Percentiles rank a stretch among this genome's conserved stretches.
These are phyloP conservation scores for Globodera rostochiensis DNA, from an alignment of 1,140 invertebrate species.

Conservation along the genomic window DNA sequence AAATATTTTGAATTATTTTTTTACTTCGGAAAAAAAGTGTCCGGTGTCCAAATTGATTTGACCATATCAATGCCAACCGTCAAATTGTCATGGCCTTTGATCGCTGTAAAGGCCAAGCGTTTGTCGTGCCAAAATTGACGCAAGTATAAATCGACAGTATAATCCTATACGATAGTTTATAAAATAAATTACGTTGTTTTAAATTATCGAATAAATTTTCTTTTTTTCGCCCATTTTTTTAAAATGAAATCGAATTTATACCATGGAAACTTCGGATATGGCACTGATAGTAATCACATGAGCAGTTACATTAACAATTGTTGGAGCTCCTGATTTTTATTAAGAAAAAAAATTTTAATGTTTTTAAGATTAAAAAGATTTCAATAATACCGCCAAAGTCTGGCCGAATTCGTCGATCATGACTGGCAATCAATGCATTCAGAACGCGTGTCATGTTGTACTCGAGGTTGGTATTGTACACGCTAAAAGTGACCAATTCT, in stretches of 20 bases:
- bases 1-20: background rate
- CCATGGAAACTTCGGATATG: slow-evolving; percentile 98
- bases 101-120: slow-evolving; percentile 80
- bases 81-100: slow-evolving; percentile 65
- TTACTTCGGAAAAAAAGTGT: slow-evolving; percentile 71
- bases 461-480: slow-evolving; percentile 47
- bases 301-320: slow-evolving; percentile 92
- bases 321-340: slow-evolving; percentile 68
- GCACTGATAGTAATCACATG: slow-evolving; percentile 97
- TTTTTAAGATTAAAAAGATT: background rate
- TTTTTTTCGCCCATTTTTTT: background rate
- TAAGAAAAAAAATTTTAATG: background rate
- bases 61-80: slow-evolving; percentile 86
- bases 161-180: slow-evolving; percentile 76
- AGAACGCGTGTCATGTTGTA: slow-evolving; percentile 47
- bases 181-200: background rate
- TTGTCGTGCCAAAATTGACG: slow-evolving; percentile 96
- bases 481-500: slow-evolving; percentile 12
- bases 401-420: slow-evolving; percentile 50
- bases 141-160: slow-evolving; percentile 97
- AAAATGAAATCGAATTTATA: slow-evolving; percentile 67
- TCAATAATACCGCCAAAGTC: slow-evolving; percentile 48
- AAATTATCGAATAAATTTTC: slow-evolving; percentile 10
- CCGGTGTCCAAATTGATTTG: slow-evolving; percentile 93
- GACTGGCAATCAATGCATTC: slow-evolving; percentile 49